Conservation (phyloP, 2,888 invertebrate genomes). For the Scrobipalpa atriplicella region DNA sequence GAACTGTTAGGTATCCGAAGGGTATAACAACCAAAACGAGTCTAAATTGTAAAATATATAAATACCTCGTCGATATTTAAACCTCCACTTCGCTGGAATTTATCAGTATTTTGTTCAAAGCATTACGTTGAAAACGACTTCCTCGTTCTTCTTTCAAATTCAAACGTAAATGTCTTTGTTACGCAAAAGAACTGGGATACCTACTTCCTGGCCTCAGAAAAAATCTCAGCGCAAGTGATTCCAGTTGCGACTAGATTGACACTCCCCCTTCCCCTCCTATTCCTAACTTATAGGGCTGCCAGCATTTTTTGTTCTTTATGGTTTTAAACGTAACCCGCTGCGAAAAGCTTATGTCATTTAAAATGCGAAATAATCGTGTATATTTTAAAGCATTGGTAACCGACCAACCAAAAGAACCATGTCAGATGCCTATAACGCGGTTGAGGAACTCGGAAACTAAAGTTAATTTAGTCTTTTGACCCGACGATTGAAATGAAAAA, state of each 20-base stretch:
- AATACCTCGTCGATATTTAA: background rate
- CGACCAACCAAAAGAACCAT: too few relatives aligned
- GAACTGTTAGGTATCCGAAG: too few relatives aligned
- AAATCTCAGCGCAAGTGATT: conserved; percentile 23
- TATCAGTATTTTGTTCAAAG: too few relatives aligned
- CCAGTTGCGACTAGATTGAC: conserved; percentile 29
- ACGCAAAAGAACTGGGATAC: conserved; percentile 3
- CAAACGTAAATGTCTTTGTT: conserved; percentile 18
- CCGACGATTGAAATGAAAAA: too few relatives aligned
- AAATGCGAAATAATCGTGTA: too few relatives aligned
- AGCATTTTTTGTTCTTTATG: background rate
- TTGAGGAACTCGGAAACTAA: too few relatives aligned
- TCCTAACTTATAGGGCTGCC: background rate
- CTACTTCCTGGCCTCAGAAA: conserved; percentile 11
- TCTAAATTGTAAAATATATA: background rate
- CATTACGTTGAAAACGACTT: conserved; percentile 2
- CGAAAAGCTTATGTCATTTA: background rate
- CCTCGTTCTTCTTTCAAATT: background rate
- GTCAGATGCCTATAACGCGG: too few relatives aligned
- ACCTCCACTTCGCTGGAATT: background rate
- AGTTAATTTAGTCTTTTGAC: too few relatives aligned
- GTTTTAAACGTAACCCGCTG: background rate
- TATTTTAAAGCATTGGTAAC: too few relatives aligned
- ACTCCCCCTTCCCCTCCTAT: background rate
- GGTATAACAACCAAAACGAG: too few relatives aligned